phyloP scores from a whole-genome alignment of 2,888 invertebrate species.

The Eudasyphora cyanicolor region DNA sequence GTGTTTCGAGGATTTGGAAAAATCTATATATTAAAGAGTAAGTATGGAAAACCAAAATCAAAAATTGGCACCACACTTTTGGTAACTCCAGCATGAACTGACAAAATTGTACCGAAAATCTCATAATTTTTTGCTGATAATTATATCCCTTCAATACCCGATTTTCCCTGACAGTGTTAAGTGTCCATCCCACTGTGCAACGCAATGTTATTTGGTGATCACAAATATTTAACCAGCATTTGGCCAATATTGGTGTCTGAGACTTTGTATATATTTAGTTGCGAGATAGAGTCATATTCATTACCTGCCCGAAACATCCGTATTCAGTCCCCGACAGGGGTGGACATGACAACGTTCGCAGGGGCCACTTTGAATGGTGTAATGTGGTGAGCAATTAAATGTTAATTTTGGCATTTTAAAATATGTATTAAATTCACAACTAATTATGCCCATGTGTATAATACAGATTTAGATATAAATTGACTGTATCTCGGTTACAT shows the following conservation, averaged over 20 bases:
- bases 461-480: constrained; percentile 10
- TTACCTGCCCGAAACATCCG: not conserved
- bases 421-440: too few species aligned
- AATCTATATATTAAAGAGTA: too few species aligned
- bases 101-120: too few species aligned
- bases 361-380: constrained; percentile 34
- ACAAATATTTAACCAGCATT: not conserved
- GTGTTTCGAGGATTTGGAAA: too few species aligned
- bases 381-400: constrained; percentile 63
- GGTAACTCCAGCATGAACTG: too few species aligned
- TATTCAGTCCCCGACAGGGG: not conserved
- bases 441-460: too few species aligned
- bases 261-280: constrained; percentile 2
- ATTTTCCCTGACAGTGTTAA: too few species aligned
- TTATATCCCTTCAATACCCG: too few species aligned
- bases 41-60: too few species aligned
- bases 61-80: too few species aligned
- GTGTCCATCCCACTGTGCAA: not conserved
- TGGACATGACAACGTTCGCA: not conserved
- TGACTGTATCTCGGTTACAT: not conserved
- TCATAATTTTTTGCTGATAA: too few species aligned
- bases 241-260: not conserved
- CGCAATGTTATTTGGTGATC: not conserved
- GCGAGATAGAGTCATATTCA: not conserved
- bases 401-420: constrained; percentile 66